Conservation (phyloP, 2,113 vertebrate genomes). For the Mustela nigripes region DNA sequence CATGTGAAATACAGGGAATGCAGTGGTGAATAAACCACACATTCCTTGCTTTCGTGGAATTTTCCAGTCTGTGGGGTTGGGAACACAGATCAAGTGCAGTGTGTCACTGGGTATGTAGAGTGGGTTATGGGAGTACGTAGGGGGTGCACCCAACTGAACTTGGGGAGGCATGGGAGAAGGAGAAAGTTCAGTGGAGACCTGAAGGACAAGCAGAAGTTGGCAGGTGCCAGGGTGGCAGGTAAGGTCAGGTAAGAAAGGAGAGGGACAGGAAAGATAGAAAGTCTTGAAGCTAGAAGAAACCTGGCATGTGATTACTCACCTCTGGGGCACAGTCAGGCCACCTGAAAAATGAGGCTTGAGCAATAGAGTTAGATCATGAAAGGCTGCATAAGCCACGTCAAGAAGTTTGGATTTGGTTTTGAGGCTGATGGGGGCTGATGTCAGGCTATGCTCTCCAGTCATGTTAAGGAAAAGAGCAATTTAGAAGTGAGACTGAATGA, state of each 20-base stretch:
- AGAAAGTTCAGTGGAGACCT: not conserved
- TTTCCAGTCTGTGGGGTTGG: not conserved
- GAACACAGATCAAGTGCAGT: not conserved
- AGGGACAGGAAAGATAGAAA: not conserved
- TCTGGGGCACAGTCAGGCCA: not conserved
- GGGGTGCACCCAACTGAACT: not conserved
- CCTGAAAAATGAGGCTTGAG: not conserved
- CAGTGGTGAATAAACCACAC: not conserved
- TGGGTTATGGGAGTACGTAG: not conserved
- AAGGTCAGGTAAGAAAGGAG: not conserved
- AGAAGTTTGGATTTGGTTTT: not conserved
- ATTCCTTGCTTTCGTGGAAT: constrained; percentile 47
- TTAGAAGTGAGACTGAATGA: constrained; percentile 1
- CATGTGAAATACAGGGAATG: not conserved
- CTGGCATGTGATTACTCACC: not conserved
- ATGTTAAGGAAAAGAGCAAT: constrained; percentile 7
- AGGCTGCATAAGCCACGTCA: not conserved
- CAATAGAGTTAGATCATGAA: not conserved
- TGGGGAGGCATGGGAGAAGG: not conserved
- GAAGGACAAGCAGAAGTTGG: not conserved
- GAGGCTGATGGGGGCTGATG: not conserved
- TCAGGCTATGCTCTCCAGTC: not conserved
- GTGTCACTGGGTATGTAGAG: not conserved
- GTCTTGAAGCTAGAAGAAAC: not conserved
- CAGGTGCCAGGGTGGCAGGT: not conserved